Conservation (phyloP, 2,888 invertebrate species). For the Stegophylla sp. region DNA sequence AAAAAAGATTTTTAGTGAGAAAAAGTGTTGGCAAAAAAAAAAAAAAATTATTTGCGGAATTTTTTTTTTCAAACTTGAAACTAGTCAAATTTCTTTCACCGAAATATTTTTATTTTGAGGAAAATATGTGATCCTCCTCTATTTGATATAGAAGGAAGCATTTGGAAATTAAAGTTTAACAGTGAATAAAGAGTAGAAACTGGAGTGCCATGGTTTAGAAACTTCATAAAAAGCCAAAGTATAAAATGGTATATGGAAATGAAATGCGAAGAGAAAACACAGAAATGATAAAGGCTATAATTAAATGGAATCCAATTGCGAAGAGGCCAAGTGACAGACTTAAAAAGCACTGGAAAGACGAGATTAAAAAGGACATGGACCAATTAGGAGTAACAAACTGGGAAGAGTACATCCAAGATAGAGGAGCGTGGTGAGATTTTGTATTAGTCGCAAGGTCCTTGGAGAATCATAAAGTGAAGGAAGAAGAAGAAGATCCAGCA, state of each 20-base stretch:
- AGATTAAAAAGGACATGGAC: not conserved
- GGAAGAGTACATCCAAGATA: not conserved
- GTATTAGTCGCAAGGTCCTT: not conserved
- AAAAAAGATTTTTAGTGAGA: too few relatives aligned
- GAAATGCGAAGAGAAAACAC: not conserved
- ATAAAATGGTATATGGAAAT: not conserved
- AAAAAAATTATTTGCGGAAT: too few relatives aligned
- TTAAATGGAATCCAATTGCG: constrained; percentile 1
- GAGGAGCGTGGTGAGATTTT: not conserved
- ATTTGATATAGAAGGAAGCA: too few relatives aligned
- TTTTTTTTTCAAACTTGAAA: too few relatives aligned
- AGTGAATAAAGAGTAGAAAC: not conserved
- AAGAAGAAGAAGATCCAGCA: too few relatives aligned
- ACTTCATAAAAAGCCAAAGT: constrained; percentile 1
- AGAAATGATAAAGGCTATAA: not conserved
- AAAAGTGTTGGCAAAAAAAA: too few relatives aligned
- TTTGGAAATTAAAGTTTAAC: too few relatives aligned
- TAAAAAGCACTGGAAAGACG: not conserved
- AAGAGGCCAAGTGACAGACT: not conserved
- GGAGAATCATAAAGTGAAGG: not conserved
- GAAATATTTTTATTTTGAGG: too few relatives aligned
- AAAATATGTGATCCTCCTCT: too few relatives aligned
- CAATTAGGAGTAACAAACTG: not conserved
- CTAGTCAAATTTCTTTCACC: too few relatives aligned
- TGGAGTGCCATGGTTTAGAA: not conserved